Base-by-base conservation (phyloP, 2,113 vertebrate genomes). In the Callaeas wilsoni region DNA sequence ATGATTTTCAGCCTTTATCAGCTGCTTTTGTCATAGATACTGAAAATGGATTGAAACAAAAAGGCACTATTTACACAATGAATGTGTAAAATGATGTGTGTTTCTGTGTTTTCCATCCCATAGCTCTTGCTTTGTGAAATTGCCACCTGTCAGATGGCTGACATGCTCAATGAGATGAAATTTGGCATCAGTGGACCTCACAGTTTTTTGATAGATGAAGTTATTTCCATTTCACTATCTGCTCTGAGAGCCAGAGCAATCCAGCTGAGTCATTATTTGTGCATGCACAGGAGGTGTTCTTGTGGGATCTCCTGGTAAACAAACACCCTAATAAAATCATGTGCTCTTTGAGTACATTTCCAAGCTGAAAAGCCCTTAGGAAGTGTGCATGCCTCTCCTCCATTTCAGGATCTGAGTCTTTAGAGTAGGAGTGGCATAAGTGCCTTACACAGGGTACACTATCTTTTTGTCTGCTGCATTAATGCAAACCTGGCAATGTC, bases 81-180 rank as follows among this genome's bases (percentile, higher is more conserved):
- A 87, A 84, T 90, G 68, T 91, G 69, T 90, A 82, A 97, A 94
- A 96, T 81, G 63, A 84, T 84, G 68, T 81, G 68, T 88, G 47
- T 87, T 94, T 89, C 42, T 92, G 59, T 87, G 59, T 73, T 92
- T 90, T 77, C 73, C 26, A 89, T 78, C 84, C 32, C 80, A 75
- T 78, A 74, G 90, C 84, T 91, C 69, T 91, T 91, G 53, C 84
- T 95, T 95, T 94, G 50, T 83, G 73, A 92, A 95, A 93, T 30
- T 94, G 53, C 93, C 89, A 92, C 88, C 86, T 97, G 95, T 97
- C 94, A 96, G 90, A 91, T 96, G 94, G 77, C 74, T 96, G 87
- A 96, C 76, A 41, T 25, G 62, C 75, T 96, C 67, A 93, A 60
- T 92, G 89, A 88, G 81, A 91, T 95, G 67, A 93, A 92, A 94